Base-by-base conservation (phyloP, 2,888 invertebrate genomes). In the Mimas tiliae region DNA sequence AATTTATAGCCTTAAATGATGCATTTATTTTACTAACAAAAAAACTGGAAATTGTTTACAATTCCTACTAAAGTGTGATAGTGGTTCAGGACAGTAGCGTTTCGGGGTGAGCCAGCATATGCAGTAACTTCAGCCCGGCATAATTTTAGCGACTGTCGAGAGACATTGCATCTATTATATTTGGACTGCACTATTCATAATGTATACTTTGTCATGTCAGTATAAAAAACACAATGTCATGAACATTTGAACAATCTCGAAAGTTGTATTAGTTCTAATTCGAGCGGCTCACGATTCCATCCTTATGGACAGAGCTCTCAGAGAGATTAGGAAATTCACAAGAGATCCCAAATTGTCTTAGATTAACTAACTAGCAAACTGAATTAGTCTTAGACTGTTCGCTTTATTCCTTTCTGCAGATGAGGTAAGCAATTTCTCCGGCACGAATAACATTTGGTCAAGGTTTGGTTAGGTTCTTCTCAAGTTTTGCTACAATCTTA, bases 261-360 rank as follows among this genome's bases (percentile, higher is more conserved):
- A 33, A 53, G n/a, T 51, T 51, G 11, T 53, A 53, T 8, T 33
- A 53, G n/a, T n/a, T n/a, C 16, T 4, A 38, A 55, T 33, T 16
- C 0, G 34, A 38, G 11, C 3, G 9, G 27, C 27, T 27, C 27
- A 27, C 27, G 11, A 38, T 48, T 16, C 4, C 34, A 9, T 34
- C 55, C 55, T 53, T 53, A 55, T 38, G 9, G 38, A 38, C 16
- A 19, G 55, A 38, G 55, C 55, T 38, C 55, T 55, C 55, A 9
- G 16, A 55, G 14, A 33, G 55, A 55, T 38, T 55, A 55, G 38
- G 38, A 55, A 55, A 55, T 55, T 55, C 34, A 38, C 55, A 38
- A 19, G 34, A 38, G 38, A 55, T 55, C 38, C 19, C 34, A 38
- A 38, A 55, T 55, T 55, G 38, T 38, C 9, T 38, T 16, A 55